Percentiles rank a stretch among this genome's conserved stretches.
These are phyloP conservation scores for Corapipo altera DNA, from an alignment of 2,113 vertebrate genomes.

Conservation along the genomic window DNA sequence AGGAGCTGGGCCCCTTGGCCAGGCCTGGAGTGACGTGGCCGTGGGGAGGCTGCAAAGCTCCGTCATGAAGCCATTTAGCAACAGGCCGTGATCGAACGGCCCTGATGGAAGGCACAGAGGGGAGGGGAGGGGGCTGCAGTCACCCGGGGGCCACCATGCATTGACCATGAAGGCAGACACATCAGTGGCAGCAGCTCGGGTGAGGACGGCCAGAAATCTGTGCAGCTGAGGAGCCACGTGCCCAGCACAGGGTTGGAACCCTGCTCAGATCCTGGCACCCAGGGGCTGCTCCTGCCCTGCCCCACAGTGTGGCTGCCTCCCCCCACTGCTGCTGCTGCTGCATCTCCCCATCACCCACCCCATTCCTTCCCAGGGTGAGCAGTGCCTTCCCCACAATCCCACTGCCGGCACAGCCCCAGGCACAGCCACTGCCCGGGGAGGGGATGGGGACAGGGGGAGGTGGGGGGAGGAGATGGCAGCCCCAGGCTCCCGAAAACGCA, in stretches of 20 bases:
- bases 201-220: fast-evolving
- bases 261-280: neutral
- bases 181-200: neutral
- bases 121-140: neutral
- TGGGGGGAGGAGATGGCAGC: slow-evolving; percentile 20
- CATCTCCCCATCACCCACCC: neutral
- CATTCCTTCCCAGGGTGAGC: neutral
- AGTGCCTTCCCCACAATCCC: neutral
- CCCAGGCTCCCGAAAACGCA: slow-evolving; percentile 41
- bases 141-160: neutral
- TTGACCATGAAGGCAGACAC: neutral
- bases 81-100: neutral
- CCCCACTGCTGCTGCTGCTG: neutral
- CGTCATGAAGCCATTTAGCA: neutral
- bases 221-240: fast-evolving
- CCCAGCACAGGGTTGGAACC: neutral
- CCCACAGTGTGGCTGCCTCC: neutral
- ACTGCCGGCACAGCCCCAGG: neutral
- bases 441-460: neutral
- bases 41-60: neutral
- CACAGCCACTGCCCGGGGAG: neutral
- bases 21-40: neutral
- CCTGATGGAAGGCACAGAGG: neutral
- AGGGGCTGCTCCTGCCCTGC: neutral
- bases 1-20: neutral